A percentile compares a stretch with the other conserved stretches of the same genome.
phyloP scores from a whole-genome alignment of 2,888 invertebrate genomes.

The Stenodera caucasica region DNA sequence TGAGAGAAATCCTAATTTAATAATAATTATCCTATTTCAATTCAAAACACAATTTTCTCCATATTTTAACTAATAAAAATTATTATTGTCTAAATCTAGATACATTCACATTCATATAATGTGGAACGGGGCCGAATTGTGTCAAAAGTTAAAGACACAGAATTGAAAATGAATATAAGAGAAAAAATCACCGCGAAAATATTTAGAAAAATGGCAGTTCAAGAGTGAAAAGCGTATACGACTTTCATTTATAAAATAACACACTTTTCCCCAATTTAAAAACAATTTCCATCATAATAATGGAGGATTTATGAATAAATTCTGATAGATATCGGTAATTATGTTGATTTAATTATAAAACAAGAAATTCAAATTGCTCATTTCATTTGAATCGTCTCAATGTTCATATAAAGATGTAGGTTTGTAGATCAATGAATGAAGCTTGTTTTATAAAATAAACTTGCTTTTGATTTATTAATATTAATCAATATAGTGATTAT shows the following conservation, averaged over 20 bases:
- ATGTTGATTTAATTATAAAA: too few species aligned
- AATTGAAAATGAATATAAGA: not conserved
- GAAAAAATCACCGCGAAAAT: not conserved
- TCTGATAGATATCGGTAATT: too few species aligned
- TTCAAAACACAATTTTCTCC: too few species aligned
- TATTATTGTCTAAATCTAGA: not conserved
- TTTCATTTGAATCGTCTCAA: not conserved
- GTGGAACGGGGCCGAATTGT: conserved; percentile 3
- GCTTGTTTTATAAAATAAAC: not conserved
- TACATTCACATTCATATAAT: conserved; percentile 22
- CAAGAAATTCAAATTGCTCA: not conserved
- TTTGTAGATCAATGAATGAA: conserved; percentile 8
- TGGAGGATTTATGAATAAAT: not conserved
- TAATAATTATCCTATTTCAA: too few species aligned
- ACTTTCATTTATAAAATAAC: not conserved
- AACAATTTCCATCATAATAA: too few species aligned
- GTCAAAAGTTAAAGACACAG: not conserved
- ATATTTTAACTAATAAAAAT: not conserved
- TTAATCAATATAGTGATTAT: too few species aligned
- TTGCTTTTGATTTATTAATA: not conserved
- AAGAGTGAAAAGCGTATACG: not conserved
- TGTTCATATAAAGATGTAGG: not conserved
- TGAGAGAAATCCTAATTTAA: too few species aligned
- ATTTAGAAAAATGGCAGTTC: not conserved
- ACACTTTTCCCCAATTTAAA: not conserved